phyloP scores from a whole-genome alignment of 2,888 invertebrate genomes.

The Stenoptilia bipunctidactyla region DNA sequence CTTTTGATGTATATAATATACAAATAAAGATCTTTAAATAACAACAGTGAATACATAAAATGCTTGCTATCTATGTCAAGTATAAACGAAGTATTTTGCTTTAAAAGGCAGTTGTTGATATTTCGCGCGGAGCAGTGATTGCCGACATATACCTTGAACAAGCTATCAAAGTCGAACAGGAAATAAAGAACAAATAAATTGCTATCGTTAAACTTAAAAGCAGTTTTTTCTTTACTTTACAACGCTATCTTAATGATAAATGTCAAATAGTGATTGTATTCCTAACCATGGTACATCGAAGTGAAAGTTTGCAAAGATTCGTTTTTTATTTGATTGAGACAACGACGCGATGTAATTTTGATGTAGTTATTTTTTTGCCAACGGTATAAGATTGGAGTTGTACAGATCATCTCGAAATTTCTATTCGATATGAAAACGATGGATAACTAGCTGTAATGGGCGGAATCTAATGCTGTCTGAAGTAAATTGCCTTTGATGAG shows the following conservation, averaged over 20 bases:
- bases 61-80: conserved; percentile 9
- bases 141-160: conserved; percentile 23
- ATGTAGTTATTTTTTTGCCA: neutral
- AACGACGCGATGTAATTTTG: conserved; percentile 18
- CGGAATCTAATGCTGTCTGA: no score
- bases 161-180: conserved; percentile 2
- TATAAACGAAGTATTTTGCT: conserved; percentile 12
- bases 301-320: conserved; percentile 52
- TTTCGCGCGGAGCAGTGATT: conserved; percentile 25
- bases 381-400: neutral
- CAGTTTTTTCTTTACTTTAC: neutral
- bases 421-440: no score
- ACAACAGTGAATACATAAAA: no score
- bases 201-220: no score
- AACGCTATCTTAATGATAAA: neutral
- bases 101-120: conserved; percentile 34
- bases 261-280: conserved; percentile 30
- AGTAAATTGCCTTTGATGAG: no score
- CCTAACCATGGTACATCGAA: conserved; percentile 36
- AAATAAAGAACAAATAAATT: neutral
- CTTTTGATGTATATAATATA: no score
- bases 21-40: no score
- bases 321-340: conserved; percentile 35
- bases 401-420: no score
- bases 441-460: no score